Base-by-base conservation (phyloP, 2,113 vertebrate species). In the Polypterus senegalus region DNA sequence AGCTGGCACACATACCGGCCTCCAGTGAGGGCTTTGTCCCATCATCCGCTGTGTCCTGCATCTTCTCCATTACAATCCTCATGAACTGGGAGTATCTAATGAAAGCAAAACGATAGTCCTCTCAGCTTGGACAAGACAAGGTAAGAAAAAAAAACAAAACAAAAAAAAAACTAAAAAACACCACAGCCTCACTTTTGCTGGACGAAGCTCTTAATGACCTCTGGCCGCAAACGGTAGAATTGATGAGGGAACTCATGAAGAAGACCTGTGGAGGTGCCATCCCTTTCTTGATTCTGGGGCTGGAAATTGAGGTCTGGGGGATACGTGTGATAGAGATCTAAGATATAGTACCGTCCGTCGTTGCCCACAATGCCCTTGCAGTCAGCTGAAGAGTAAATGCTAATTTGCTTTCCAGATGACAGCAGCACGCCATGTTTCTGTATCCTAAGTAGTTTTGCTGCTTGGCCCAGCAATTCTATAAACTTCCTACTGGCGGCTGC, bases 351-450 rank as follows among this genome's bases (percentile, higher is more conserved):
- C 49, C 88, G 79, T 4, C 83, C 76, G 51, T 90, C 88, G 6
- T 86, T 84, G 3, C 88, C 88, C 67, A 90, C 56, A 11, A 89
- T 72, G 3, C 88, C 88, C 69, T 89, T 83, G 5, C 82, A 79
- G 5, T 89, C 86, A 54, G 81, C 68, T 3, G 87, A 81, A 46
- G 86, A 87, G 72, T 87, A 88, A 48, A 90, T 73, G 0, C 82
- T 74, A 8, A 85, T 71, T 49, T 75, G 67, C 67, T 84, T 69
- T 62, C 74, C 69, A 0, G 60, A 73, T 46, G 81, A 73, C 5
- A 72, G 62, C 57, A 86, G 3, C 3, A 88, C 79, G 43, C 71
- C 52, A 49, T 89, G 78, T 67, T 69, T 84, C 74, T 87, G 79
- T 46, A 90, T 66, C 27, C 43, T 70, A 6, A 90, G 78, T 48